Evolutionary conservation across 2,797 vertebrate species (phyloP).

Genomic region (Lateolabrax maculatus): DNA sequence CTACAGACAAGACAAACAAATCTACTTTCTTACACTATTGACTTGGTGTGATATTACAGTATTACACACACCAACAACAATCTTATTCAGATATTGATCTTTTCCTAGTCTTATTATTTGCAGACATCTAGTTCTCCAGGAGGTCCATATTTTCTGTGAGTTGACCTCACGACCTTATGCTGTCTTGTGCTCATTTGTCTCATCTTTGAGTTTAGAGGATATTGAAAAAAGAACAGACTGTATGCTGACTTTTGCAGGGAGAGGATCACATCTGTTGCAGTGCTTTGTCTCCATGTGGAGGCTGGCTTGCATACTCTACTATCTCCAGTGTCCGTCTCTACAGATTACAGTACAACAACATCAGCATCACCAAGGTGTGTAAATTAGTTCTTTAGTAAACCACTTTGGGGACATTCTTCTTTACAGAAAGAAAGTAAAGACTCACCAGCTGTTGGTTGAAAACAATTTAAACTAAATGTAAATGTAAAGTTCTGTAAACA

Average conservation of each 20-base stretch:
- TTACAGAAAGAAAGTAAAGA: neutral
- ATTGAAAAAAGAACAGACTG: neutral
- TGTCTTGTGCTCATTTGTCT: neutral
- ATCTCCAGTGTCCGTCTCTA: slow-evolving; percentile 89
- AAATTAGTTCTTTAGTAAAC: neutral
- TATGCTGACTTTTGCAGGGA: slow-evolving; percentile 82
- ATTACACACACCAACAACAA: neutral
- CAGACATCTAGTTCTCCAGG: neutral
- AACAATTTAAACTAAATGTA: too few species aligned
- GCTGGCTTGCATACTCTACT: slow-evolving; percentile 91
- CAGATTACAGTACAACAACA: slow-evolving; percentile 77
- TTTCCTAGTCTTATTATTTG: neutral
- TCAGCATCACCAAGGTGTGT: slow-evolving; percentile 89
- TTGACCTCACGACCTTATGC: neutral
- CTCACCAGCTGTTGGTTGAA: neutral
- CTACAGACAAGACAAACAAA: too few species aligned
- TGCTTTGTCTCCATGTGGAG: slow-evolving; percentile 90
- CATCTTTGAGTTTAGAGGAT: neutral
- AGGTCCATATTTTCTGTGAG: neutral
- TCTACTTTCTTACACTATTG: neutral
- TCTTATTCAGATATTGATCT: too few species aligned
- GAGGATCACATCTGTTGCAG: slow-evolving; percentile 93
- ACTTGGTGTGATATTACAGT: too few species aligned
- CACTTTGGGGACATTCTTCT: neutral
- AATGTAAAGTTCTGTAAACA: too few species aligned